A percentile compares a stretch with the other conserved stretches of the same genome.
phyloP scores from a whole-genome alignment of 1,140 invertebrate species.

The Harpegnathos saltator region DNA sequence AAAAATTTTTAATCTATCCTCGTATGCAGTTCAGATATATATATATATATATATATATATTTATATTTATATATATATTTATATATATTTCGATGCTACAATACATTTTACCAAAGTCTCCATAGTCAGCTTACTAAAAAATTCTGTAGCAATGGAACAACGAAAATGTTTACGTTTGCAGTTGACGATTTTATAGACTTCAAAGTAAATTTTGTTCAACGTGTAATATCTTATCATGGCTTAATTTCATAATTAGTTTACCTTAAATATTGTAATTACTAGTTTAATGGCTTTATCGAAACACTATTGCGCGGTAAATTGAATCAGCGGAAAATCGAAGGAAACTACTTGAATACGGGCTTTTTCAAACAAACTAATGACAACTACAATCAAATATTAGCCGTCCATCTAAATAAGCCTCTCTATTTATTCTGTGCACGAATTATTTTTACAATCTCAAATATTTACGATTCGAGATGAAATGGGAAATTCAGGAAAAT shows the following conservation, averaged over 20 bases:
- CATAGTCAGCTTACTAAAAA: too few relatives aligned
- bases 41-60: too few relatives aligned
- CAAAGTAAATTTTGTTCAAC: neutral
- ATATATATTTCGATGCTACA: too few relatives aligned
- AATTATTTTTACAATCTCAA: constrained; percentile 1
- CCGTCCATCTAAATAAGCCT: neutral
- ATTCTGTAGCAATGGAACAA: too few relatives aligned
- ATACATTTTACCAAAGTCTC: too few relatives aligned
- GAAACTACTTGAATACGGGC: neutral
- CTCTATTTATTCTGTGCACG: neutral
- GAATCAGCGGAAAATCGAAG: constrained; percentile 6
- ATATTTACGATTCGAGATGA: constrained; percentile 32
- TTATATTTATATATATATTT: too few relatives aligned
- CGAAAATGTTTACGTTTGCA: too few relatives aligned
- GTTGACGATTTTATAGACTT: too few relatives aligned
- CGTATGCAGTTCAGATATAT: too few relatives aligned
- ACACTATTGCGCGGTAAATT: neutral
- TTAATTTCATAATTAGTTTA: constrained; percentile 16
- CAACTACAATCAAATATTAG: constrained; percentile 26
- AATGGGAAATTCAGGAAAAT: constrained; percentile 10
- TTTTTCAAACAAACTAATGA: constrained; percentile 31
- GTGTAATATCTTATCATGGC: neutral
- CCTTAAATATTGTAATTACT: neutral
- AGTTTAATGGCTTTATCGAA: neutral
- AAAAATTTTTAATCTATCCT: too few relatives aligned